Conservation (phyloP, 1,140 invertebrate genomes). For the Drosophila obscura region DNA sequence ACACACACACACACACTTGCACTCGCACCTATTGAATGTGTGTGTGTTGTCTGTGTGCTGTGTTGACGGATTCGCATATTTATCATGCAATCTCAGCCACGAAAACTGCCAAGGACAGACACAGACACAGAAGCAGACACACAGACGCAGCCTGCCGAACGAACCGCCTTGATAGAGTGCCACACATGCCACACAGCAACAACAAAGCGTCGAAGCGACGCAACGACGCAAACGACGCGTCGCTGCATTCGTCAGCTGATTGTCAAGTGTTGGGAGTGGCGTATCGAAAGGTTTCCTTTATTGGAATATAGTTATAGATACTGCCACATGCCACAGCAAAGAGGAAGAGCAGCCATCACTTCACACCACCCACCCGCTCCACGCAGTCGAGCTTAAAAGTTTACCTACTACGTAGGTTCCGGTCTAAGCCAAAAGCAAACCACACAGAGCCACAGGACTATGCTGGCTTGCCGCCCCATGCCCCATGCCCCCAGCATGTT, state of each 20-base stretch:
- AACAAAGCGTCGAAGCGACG: too few species aligned
- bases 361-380: constrained; percentile 12
- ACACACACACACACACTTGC: constrained; percentile 19
- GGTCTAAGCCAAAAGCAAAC: constrained; percentile 33
- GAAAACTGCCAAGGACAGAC: constrained; percentile 8
- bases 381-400: constrained; percentile 49
- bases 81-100: constrained; percentile 31
- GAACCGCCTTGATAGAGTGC: constrained; percentile 7
- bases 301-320: too few species aligned
- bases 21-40: constrained; percentile 5
- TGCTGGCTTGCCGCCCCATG: constrained; percentile 4
- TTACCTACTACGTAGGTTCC: constrained; percentile 40
- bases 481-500: neutral
- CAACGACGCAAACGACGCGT: too few species aligned
- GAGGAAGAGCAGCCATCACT: neutral
- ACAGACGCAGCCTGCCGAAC: neutral
- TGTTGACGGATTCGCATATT: constrained; percentile 57
- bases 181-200: neutral
- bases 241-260: neutral
- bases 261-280: neutral
- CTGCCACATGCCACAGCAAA: too few species aligned
- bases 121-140: neutral
- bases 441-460: constrained; percentile 43
- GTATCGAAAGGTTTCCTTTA: too few species aligned
- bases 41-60: constrained; percentile 30